Percentiles rank a stretch among this genome's conserved stretches.
Conservation (phyloP, 2,113 vertebrate species). For the Otis tarda region DNA sequence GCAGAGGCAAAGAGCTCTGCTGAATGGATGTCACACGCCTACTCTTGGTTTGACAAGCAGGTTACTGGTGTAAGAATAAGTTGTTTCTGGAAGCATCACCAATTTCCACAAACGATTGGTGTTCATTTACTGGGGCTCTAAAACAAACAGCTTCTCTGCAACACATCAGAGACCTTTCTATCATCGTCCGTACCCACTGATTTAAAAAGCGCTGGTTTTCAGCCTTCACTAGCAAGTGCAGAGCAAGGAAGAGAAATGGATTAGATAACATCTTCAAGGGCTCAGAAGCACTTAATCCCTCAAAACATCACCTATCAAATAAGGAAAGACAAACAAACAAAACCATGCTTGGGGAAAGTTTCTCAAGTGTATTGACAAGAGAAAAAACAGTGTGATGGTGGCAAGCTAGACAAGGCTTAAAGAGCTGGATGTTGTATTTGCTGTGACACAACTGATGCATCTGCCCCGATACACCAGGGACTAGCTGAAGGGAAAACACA, state of each 20-base stretch:
- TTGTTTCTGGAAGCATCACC: background rate
- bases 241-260: background rate
- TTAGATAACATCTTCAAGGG: background rate
- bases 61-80: background rate
- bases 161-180: background rate
- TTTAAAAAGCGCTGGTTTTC: background rate
- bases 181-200: rapidly evolving
- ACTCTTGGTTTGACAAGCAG: too few relatives aligned
- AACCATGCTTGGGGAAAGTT: background rate
- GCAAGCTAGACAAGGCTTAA: background rate
- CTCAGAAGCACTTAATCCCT: background rate
- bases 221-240: background rate
- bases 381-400: rapidly evolving
- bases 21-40: background rate
- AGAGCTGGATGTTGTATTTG: background rate
- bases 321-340: too few relatives aligned
- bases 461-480: rapidly evolving
- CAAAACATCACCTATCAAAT: background rate
- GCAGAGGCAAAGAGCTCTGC: background rate
- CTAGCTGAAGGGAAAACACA: background rate
- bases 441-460: background rate
- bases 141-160: background rate
- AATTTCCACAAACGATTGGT: background rate
- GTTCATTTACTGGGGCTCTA: background rate
- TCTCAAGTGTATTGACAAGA: background rate